phyloP scores from a whole-genome alignment of 1,140 invertebrate genomes.

The Cheumatopsyche charites region DNA sequence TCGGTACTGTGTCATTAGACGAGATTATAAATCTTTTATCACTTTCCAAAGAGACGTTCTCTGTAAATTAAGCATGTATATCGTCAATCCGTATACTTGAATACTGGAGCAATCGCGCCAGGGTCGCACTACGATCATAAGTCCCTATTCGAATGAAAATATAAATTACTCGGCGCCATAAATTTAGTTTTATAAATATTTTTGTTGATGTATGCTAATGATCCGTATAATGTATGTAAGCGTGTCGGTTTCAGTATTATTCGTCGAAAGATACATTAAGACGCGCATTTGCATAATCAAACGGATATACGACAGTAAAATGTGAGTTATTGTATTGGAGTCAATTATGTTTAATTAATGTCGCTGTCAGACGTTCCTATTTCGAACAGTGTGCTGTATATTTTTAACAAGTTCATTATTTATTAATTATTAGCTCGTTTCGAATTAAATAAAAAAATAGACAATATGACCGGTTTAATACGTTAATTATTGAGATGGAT shows the following conservation, averaged over 20 bases:
- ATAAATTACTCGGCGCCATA: no score
- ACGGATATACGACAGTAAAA: conserved; percentile 11
- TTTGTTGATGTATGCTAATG: conserved; percentile 4
- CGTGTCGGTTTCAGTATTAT: conserved; percentile 15
- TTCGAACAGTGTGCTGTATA: no score
- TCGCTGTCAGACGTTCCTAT: no score
- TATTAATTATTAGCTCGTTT: no score
- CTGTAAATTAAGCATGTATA: conserved; percentile 7
- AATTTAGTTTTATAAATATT: no score
- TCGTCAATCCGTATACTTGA: not conserved
- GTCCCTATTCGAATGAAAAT: no score
- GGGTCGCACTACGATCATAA: not conserved
- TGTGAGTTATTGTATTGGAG: not conserved
- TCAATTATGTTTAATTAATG: conserved; percentile 8
- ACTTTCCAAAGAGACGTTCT: conserved; percentile 39
- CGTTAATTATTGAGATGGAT: no score
- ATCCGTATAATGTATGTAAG: conserved; percentile 17
- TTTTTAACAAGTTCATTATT: no score
- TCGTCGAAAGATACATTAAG: conserved; percentile 9
- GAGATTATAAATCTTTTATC: conserved; percentile 39
- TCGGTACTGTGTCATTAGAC: conserved; percentile 29
- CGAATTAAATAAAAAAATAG: no score
- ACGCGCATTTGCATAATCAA: conserved; percentile 15
- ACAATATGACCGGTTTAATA: no score
- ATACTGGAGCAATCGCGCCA: conserved; percentile 18